A percentile compares a stretch with the other conserved stretches of the same genome.
Conservation (phyloP, 2,113 vertebrate genomes). For the Macrotus californicus region DNA sequence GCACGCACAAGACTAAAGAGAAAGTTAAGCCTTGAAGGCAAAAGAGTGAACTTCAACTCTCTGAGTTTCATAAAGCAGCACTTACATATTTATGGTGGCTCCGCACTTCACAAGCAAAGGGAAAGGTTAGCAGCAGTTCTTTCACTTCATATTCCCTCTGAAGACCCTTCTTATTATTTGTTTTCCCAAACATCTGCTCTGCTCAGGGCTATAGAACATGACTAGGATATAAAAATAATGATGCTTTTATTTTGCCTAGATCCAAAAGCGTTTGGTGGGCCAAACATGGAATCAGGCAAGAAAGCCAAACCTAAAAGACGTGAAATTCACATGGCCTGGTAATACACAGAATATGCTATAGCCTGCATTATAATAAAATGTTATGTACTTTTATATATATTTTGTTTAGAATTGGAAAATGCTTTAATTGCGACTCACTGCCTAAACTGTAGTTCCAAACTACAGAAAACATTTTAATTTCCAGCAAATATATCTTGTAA, state of each 20-base stretch:
- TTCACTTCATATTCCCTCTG: background rate
- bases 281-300: background rate
- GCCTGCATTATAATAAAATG: background rate
- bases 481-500: background rate
- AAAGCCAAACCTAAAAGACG: background rate
- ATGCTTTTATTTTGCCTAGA: background rate
- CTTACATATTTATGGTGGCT: background rate
- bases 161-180: slow-evolving; percentile 16
- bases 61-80: background rate
- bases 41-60: background rate
- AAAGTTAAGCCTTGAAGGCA: background rate
- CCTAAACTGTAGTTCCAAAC: background rate
- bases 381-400: background rate
- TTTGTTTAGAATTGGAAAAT: background rate
- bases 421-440: background rate
- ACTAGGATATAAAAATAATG: background rate
- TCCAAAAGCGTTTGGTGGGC: background rate
- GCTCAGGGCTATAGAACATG: background rate
- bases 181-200: background rate
- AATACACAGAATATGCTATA: background rate
- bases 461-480: slow-evolving; percentile 3
- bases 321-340: background rate
- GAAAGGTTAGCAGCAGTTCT: background rate
- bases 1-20: background rate
- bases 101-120: background rate